Evolutionary conservation across 2,888 invertebrate species (phyloP).

Genomic region (Tinea semifulvella): DNA sequence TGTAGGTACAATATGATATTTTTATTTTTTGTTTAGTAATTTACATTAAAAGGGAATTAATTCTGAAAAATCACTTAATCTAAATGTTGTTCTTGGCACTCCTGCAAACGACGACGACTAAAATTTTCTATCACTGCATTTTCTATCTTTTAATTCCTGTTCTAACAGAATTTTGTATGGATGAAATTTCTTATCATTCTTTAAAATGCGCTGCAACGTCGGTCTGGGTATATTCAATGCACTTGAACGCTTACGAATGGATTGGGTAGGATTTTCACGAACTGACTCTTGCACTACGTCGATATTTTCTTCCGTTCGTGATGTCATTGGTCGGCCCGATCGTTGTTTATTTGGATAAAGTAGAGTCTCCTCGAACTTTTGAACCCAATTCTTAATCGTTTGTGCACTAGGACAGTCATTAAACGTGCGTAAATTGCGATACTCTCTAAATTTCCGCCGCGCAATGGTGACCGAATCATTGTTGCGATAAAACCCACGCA

Average conservation of each 20-base stretch:
- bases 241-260: conserved; percentile 20
- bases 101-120: no score
- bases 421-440: background rate
- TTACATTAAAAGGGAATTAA: no score
- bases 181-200: conserved; percentile 17
- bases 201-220: conserved; percentile 20
- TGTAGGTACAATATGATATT: no score
- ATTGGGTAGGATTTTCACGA: conserved; percentile 22
- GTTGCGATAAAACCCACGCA: background rate
- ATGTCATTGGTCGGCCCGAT: conserved; percentile 21
- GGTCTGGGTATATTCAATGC: conserved; percentile 22
- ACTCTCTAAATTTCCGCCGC: conserved; percentile 14
- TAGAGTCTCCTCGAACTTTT: conserved; percentile 21
- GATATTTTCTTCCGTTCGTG: conserved; percentile 17
- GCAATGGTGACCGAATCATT: conserved; percentile 15
- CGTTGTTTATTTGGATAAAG: conserved; percentile 20
- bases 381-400: conserved; percentile 17
- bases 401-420: background rate
- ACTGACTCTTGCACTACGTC: conserved; percentile 17
- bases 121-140: no score
- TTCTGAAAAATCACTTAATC: no score
- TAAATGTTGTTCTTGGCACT: no score
- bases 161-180: conserved; percentile 14
- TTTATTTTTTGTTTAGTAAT: no score
- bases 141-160: conserved; percentile 13